These are phyloP conservation scores for Drosophila lutescens DNA, from an alignment of 2,888 invertebrate genomes.

Conservation along the genomic window DNA sequence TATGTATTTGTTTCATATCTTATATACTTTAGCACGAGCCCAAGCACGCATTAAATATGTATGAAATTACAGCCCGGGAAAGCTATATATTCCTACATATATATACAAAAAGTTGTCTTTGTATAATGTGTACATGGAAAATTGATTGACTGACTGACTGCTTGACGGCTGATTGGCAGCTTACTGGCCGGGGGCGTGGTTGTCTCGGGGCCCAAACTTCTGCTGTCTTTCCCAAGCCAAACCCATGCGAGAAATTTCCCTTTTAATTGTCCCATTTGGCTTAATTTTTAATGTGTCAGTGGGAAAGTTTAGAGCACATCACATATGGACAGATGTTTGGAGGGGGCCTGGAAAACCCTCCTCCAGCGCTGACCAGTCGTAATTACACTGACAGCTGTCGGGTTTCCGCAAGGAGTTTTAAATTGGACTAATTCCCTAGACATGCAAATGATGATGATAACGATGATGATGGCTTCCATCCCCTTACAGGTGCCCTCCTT, in stretches of 20 bases:
- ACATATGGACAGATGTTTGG: slow-evolving; percentile 47
- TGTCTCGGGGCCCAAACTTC: background rate
- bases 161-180: slow-evolving; percentile 47
- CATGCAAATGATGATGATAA: slow-evolving; percentile 35
- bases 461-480: background rate
- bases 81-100: slow-evolving; percentile 17
- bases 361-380: slow-evolving; percentile 26
- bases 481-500: slow-evolving; percentile 6
- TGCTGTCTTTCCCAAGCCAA: slow-evolving; percentile 22
- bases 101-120: slow-evolving; percentile 1
- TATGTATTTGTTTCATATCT: slow-evolving; percentile 28
- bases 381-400: slow-evolving; percentile 41
- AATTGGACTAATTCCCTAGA: slow-evolving; percentile 24
- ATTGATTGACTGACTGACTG: slow-evolving; percentile 56
- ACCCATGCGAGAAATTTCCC: background rate
- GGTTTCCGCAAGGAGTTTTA: slow-evolving; percentile 29
- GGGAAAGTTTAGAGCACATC: slow-evolving; percentile 31
- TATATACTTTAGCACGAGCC: slow-evolving; percentile 23
- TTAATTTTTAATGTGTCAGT: slow-evolving; percentile 67
- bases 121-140: slow-evolving; percentile 35
- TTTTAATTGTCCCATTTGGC: slow-evolving; percentile 62
- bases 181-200: slow-evolving; percentile 6
- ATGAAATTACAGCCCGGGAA: slow-evolving; percentile 42
- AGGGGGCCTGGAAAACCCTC: slow-evolving; percentile 2
- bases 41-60: slow-evolving; percentile 58